These are phyloP conservation scores for Andrena chrysosceles DNA, from an alignment of 2,888 invertebrate genomes.

Conservation along the genomic window DNA sequence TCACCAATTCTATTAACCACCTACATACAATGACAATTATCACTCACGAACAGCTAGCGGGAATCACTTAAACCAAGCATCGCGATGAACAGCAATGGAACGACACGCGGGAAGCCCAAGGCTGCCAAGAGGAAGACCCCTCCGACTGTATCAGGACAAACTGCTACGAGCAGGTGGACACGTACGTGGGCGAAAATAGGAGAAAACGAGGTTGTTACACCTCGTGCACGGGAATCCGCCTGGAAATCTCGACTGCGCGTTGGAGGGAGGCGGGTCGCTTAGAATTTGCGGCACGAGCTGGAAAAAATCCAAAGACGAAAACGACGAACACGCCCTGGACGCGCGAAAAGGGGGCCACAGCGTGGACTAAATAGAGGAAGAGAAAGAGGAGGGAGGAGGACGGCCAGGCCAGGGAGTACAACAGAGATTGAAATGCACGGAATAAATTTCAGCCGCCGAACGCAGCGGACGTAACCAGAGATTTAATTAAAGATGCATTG, in stretches of 20 bases:
- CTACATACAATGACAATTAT: background rate
- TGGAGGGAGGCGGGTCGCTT: slow-evolving; percentile 28
- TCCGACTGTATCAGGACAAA: slow-evolving; percentile 57
- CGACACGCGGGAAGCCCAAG: slow-evolving; percentile 10
- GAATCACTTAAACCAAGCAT: slow-evolving; percentile 6
- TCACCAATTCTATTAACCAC: too few relatives aligned
- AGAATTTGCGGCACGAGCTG: slow-evolving; percentile 57
- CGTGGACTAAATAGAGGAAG: background rate
- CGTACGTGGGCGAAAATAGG: slow-evolving; percentile 66
- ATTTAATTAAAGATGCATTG: slow-evolving; percentile 81
- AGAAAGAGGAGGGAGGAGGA: background rate
- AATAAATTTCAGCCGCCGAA: slow-evolving; percentile 73
- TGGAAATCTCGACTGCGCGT: slow-evolving; percentile 57
- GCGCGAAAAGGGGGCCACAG: background rate
- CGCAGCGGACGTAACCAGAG: slow-evolving; percentile 66
- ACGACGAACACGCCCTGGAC: slow-evolving; percentile 16
- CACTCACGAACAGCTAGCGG: background rate
- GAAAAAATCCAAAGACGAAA: slow-evolving; percentile 59
- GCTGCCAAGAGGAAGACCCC: slow-evolving; percentile 2
- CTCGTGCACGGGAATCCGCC: slow-evolving; percentile 66
- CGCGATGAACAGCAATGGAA: slow-evolving; percentile 32
- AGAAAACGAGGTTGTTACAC: slow-evolving; percentile 71
- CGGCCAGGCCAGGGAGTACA: slow-evolving; percentile 42
- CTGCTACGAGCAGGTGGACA: slow-evolving; percentile 63
- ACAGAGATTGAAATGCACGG: slow-evolving; percentile 73